Evolutionary conservation across 35 echinoderm and acorn worm species (phyloP), one percentile per base, ranked within the genome.

Genomic region (Holothuria glaberrima): DNA sequence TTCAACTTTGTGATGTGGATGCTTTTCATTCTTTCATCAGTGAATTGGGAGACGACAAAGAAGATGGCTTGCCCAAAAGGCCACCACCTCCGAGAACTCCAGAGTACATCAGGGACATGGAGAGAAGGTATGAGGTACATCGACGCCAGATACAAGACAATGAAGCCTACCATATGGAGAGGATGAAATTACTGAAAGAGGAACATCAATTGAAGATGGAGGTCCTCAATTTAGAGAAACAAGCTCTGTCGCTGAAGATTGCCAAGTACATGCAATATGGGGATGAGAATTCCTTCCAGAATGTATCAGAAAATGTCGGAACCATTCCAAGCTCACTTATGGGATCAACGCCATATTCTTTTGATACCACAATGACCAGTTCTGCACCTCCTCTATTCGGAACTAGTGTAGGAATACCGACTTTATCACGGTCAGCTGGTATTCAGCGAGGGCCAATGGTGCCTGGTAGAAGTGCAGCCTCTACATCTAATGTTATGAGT

Each of bases 1-100:
- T 61, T 78, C 41, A 48, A 78, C 36, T 24, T 50, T 78, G 74
- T 78, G 74, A 78, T 78, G 38, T 78, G 74, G 74, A 78, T 78
- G 74, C 74, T 78, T 87, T 87, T 71, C 85, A 71, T 87, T 87
- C 65, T 87, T 50, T 87, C 65, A 67, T 71, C 85, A 87, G 85
- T 59, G 33, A 25, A 20, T 6, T 67, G 85, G 50, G 50, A 9
- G 85, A 70, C 34, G 35, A 46, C 0, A 62, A 69, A 50, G 31
- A 3, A 12, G 80, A 30, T 19, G 28, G 33, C 30, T 29, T 29
- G 13, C 62, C 62, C 65, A 22, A 21, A 2, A 34, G 44, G 60
- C 61, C 85, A 50, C 61, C 61, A 54, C 85, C 18, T 29, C 85
- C 85, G 44, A 33, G 33, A 31, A 69, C 65, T 10, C 60, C 61